Evolutionary conservation across 2,888 invertebrate species (phyloP), one percentile per base, ranked within the genome.

Genomic region (Leistus spinibarbis): DNA sequence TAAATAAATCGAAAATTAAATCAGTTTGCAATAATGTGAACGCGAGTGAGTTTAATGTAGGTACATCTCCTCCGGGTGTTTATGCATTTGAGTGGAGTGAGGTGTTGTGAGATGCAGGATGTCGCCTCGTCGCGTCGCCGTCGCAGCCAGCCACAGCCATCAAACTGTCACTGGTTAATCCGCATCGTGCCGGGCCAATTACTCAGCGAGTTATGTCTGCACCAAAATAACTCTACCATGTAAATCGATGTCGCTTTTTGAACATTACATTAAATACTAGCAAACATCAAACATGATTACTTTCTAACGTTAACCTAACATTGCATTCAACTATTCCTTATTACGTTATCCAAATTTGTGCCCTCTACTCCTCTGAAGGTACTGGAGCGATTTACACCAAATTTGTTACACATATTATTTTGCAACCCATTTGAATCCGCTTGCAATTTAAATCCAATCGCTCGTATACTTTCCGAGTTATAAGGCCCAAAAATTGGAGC

Each of bases 141-240:
- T 23, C 64, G 23, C 60, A 67, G 73, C 66, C 54, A 20, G 73
- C 40, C 73, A 60, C 74, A 68, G 71, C 74, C 75, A 77, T 77
- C 70, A 77, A 77, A 67, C 76, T 77, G 76, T 77, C 76, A 75
- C 63, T 56, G 64, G 54, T 24, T 77, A 77, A 77, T 77, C 76
- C 76, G 63, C 67, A 65, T 67, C 76, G 76, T 77, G 76, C 75
- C 70, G 76, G 68, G 75, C 75, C 76, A 77, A 77, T 77, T 77
- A 77, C 76, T 77, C 69, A 73, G 54, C 75, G 69, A 60, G 73
- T 62, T 73, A 65, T 73, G 73, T 69, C 67, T 67, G 22, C 53
- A 60, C 71, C 76, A 67, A 76, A 76, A 76, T 76, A 76, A 76
- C 76, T 63, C 17, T 57, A 65, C 64, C 60, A 60, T 60, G 13